phyloP scores from a whole-genome alignment of 2,797 vertebrate genomes.

The Halcyon badia region DNA sequence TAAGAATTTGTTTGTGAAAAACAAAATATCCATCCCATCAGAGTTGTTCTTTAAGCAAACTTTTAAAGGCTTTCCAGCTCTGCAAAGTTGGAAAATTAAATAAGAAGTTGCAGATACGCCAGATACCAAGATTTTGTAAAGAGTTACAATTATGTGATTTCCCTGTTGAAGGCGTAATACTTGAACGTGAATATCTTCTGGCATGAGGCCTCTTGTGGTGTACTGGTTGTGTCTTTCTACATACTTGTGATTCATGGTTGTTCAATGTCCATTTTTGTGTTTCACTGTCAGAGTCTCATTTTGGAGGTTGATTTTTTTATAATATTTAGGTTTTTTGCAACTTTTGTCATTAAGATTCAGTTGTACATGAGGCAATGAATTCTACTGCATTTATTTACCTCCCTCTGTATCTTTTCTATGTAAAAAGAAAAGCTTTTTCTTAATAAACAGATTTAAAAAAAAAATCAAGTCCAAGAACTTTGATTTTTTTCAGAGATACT shows the following conservation, averaged over 20 bases:
- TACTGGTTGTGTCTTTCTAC: background rate
- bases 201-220: background rate
- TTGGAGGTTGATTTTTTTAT: slow-evolving; percentile 51
- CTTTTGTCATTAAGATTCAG: slow-evolving; percentile 13
- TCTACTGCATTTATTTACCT: slow-evolving; percentile 26
- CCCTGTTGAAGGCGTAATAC: background rate
- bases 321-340: slow-evolving; percentile 11
- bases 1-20: background rate
- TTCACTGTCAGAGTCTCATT: background rate
- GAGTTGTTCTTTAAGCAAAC: background rate
- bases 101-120: background rate
- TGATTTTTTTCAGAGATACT: slow-evolving; percentile 18
- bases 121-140: background rate
- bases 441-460: slow-evolving; percentile 46
- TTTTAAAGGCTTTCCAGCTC: background rate
- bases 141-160: background rate
- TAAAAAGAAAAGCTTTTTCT: slow-evolving; percentile 53
- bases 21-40: background rate
- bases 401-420: slow-evolving; percentile 66
- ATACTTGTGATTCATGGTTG: background rate
- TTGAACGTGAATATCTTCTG: background rate
- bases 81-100: background rate
- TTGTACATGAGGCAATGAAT: slow-evolving; percentile 33
- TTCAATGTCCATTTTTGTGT: slow-evolving; percentile 4
- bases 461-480: background rate